Base-by-base conservation (phyloP, 2,888 invertebrate genomes). In the Dusona sp. region DNA sequence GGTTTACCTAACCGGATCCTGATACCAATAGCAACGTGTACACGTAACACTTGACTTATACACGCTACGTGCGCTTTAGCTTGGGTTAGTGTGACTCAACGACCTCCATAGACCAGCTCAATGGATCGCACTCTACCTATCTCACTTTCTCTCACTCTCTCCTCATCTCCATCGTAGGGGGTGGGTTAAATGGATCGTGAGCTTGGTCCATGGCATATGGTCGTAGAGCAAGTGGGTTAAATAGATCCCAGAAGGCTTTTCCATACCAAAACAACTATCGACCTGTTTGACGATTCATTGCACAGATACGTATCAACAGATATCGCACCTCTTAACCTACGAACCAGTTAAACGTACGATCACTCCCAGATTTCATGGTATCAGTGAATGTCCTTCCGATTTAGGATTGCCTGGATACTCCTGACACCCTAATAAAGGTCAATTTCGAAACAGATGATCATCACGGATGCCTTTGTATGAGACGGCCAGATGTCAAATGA, bases 241-340 rank as follows among this genome's bases (percentile, higher is more conserved):
- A 77, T 77, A 77, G 75, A 75, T 82, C 75, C 61, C 75, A 68
- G 68, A 42, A 82, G 57, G 82, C 75, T 82, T 82, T 70, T 82
- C 82, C 61, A 68, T 61, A 45, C 45, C n/a, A 16, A 54, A 13
- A 54, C 33, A 65, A 73, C n/a, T 80, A 80, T 80, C 75, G 82
- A 36, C 57, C 45, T 68, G 25, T 57, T 70, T 38, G 82, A 36
- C 61, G 61, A 70, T 61, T 36, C 75, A 68, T 75, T 82, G 57
- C 33, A 45, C 61, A n/a, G 75, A 82, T 77, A 75, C 70, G 38
- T 61, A 82, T 82, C 75, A 48, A 77, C 75, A 57, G 75, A 82
- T 70, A 82, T 67, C 61, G 42, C 36, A 61, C 48, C 48, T 77
- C 68, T 68, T 68, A 77, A 82, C 75, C 48, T 57, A 70, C 61